phyloP scores from a whole-genome alignment of 2,797 vertebrate species.

The Rhyacichthys aspro region DNA sequence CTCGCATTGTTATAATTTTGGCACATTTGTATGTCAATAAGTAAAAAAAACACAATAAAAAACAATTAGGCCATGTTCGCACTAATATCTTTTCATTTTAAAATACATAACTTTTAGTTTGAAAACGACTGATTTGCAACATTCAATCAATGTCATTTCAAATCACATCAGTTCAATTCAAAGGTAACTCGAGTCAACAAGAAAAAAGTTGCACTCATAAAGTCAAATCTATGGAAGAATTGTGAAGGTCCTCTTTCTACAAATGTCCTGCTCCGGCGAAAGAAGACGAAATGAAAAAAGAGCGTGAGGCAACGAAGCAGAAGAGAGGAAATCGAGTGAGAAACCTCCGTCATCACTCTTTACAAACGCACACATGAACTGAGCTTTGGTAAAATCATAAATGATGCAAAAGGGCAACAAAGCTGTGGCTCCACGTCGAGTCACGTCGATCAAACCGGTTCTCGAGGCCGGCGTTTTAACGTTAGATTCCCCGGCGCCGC shows the following conservation, averaged over 20 bases:
- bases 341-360: conserved; percentile 42
- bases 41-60: too few species aligned
- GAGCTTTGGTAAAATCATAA: conserved; percentile 44
- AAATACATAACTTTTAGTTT: too few species aligned
- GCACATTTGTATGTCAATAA: too few species aligned
- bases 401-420: conserved; percentile 58
- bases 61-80: too few species aligned
- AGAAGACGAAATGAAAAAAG: conserved; percentile 24
- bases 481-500: conserved; percentile 65
- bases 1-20: too few species aligned
- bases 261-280: conserved; percentile 36
- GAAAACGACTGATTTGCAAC: too few species aligned
- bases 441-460: conserved; percentile 55
- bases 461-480: too few species aligned
- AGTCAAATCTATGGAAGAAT: neutral
- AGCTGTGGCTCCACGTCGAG: conserved; percentile 30
- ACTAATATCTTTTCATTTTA: too few species aligned
- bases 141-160: too few species aligned
- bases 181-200: too few species aligned
- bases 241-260: conserved; percentile 31
- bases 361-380: conserved; percentile 32
- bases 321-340: conserved; percentile 41
- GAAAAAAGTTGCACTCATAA: too few species aligned
- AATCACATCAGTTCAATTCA: too few species aligned
- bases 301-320: conserved; percentile 36